Evolutionary conservation across 2,113 vertebrate genomes (phyloP).

Genomic region (Cariama cristata): DNA sequence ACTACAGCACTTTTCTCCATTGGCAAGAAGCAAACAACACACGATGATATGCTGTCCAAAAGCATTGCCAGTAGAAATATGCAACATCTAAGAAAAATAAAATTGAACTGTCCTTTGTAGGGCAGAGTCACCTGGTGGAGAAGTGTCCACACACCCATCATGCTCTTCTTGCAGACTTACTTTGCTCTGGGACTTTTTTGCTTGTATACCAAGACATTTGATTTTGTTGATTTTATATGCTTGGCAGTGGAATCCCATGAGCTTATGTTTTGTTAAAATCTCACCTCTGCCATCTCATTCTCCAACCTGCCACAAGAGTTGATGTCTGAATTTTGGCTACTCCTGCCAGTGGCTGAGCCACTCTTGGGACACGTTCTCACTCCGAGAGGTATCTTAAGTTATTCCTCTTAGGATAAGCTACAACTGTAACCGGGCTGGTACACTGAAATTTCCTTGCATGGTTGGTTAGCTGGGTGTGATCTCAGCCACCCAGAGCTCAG

Average conservation of each 20-base stretch:
- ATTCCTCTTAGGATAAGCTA: background rate
- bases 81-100: background rate
- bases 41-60: background rate
- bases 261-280: background rate
- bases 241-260: background rate
- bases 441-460: background rate
- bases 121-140: background rate
- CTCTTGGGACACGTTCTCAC: background rate
- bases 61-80: background rate
- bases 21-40: background rate
- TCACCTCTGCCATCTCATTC: background rate
- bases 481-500: background rate
- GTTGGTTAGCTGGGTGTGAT: background rate
- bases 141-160: background rate
- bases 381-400: background rate
- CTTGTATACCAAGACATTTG: background rate
- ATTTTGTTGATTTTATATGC: background rate
- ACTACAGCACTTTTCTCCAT: background rate
- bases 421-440: background rate
- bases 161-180: background rate
- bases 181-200: background rate
- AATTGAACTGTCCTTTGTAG: background rate
- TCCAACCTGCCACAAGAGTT: background rate
- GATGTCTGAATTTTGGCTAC: background rate
- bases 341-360: background rate